Conservation (phyloP, 2,888 invertebrate species). For the Epinotia demarniana region DNA sequence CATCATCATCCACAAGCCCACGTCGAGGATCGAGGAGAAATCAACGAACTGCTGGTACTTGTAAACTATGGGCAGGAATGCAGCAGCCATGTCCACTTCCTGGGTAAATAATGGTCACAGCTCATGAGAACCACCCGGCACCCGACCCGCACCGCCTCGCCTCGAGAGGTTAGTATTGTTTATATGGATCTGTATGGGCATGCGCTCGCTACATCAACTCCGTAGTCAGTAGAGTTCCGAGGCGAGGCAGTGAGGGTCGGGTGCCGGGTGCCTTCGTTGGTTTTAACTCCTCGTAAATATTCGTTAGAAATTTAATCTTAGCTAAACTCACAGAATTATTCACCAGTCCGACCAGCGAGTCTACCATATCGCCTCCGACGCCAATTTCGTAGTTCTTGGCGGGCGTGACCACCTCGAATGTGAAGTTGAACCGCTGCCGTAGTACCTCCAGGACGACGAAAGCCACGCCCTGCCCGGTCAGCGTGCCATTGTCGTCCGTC, state of each 20-base stretch:
- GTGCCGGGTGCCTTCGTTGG: too few species aligned
- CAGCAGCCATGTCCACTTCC: constrained; percentile 92
- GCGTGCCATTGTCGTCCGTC: constrained; percentile 78
- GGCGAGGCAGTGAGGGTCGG: too few species aligned
- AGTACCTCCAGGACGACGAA: constrained; percentile 89
- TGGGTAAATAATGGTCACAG: constrained; percentile 61
- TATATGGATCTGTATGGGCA: too few species aligned
- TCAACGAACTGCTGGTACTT: constrained; percentile 82
- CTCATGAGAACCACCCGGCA: too few species aligned
- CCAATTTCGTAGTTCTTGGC: constrained; percentile 85
- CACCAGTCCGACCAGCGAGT: constrained; percentile 87
- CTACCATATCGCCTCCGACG: constrained; percentile 77
- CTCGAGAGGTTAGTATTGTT: too few species aligned
- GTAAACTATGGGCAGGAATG: constrained; percentile 89
- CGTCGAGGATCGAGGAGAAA: constrained; percentile 87
- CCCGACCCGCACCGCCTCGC: too few species aligned
- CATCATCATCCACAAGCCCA: constrained; percentile 91
- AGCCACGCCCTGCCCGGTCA: constrained; percentile 88
- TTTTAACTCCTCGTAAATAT: too few species aligned
- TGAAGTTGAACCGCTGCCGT: constrained; percentile 88
- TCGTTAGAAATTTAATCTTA: too few species aligned
- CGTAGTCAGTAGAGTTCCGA: too few species aligned
- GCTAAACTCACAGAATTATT: constrained; percentile 79
- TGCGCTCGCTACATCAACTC: too few species aligned
- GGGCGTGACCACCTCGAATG: constrained; percentile 88